These are phyloP conservation scores for Hydrocynus forskahlii DNA, from an alignment of 2,797 vertebrate species.

Conservation along the genomic window DNA sequence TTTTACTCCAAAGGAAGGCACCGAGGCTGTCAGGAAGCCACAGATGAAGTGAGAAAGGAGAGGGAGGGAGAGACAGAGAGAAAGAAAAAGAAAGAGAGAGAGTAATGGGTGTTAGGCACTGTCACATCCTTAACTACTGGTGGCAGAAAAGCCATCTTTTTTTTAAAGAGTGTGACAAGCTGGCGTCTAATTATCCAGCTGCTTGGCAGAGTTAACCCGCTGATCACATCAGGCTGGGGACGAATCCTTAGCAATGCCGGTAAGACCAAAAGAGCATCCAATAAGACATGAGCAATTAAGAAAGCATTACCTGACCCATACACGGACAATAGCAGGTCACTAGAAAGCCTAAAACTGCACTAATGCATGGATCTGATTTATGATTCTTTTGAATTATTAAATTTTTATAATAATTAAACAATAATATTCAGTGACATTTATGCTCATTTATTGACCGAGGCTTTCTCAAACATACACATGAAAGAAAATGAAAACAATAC, in stretches of 20 bases:
- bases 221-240: not conserved
- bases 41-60: not conserved
- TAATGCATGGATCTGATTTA: no score
- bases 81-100: no score
- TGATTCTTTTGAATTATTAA: no score
- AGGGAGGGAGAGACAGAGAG: not conserved
- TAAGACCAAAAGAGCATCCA: not conserved
- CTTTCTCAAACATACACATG: no score
- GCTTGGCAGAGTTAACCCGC: conserved; percentile 5
- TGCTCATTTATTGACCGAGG: no score
- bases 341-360: not conserved
- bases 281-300: not conserved
- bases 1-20: not conserved
- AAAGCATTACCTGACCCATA: not conserved
- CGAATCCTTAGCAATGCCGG: not conserved
- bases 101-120: not conserved
- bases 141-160: not conserved
- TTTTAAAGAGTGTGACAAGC: not conserved
- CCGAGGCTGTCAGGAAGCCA: not conserved
- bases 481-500: no score
- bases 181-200: not conserved
- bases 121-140: not conserved
- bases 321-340: not conserved
- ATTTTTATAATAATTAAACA: no score
- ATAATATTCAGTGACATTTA: no score